Base-by-base conservation (phyloP, 2,888 invertebrate genomes). In the Drosophila limbata region DNA sequence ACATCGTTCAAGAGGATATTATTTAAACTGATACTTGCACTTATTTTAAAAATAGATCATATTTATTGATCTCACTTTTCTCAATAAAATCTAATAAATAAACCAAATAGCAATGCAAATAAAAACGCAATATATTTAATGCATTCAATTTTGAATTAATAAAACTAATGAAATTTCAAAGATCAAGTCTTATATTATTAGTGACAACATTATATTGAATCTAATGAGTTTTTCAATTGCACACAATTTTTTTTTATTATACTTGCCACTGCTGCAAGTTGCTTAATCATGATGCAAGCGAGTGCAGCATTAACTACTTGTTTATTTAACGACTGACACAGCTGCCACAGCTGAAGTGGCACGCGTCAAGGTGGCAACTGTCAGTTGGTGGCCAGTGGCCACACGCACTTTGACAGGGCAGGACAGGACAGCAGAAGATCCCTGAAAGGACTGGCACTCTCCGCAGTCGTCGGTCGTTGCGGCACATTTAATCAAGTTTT, bases 401-500 rank as follows among this genome's bases (percentile, higher is more conserved):
- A 76, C 81, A 86, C 89, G 81, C 89, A 86, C 84, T 79, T 31
- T 82, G 88, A 81, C 84, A 88, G 66, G 45, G 55, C 52, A 51
- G 51, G 88, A 81, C 84, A 88, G 65, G 48, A 59, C 52, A 51
- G 47, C 52, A 51, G 47, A 55, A 62, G 79, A 69, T 74, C 50
- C 75, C 70, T 69, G 76, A 60, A 65, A 69, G 65, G 64, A 65
- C 64, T 78, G 80, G 19, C 37, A 56, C 44, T 25, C 25, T 25
- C 25, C 25, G 5, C 25, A 8, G 28, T 28, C 28, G 8, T 28
- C 28, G 59, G 70, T 67, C 68, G 79, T 68, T 79, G 81, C 79
- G 79, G 79, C 74, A 84, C 84, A 89, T 89, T 87, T 84, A 84
- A 84, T 84, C 89, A 84, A 88, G 89, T 84, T 84, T 87, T 89